Evolutionary conservation across 2,888 invertebrate species (phyloP).

Genomic region (Hedya salicella): DNA sequence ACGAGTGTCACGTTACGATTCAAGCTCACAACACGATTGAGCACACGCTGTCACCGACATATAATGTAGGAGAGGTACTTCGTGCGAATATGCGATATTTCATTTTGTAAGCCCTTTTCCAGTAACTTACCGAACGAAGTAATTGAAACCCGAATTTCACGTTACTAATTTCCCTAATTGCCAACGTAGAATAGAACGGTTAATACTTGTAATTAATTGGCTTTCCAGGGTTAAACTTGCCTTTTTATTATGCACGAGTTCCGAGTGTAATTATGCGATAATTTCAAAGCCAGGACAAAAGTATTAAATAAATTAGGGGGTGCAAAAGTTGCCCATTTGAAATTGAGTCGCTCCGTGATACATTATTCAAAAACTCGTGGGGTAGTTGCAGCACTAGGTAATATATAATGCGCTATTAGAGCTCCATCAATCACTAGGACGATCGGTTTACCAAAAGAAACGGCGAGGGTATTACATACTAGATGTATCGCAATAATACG

Average conservation of each 20-base stretch:
- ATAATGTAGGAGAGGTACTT: no score
- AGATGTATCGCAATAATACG: neutral
- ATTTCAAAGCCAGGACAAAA: conserved; percentile 3
- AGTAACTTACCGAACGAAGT: no score
- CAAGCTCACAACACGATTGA: no score
- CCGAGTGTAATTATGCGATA: neutral
- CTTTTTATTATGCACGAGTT: neutral
- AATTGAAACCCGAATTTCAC: neutral
- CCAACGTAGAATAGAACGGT: neutral
- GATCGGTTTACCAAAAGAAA: conserved; percentile 39
- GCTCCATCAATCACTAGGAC: conserved; percentile 63
- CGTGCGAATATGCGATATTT: no score
- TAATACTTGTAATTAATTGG: neutral
- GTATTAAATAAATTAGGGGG: conserved; percentile 11
- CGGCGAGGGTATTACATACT: neutral
- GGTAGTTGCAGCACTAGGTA: conserved; percentile 35
- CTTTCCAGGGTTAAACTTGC: neutral
- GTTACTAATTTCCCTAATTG: neutral
- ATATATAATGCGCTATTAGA: conserved; percentile 56
- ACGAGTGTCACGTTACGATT: no score
- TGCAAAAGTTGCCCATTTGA: conserved; percentile 11
- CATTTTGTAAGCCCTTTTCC: no score
- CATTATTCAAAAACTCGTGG: conserved; percentile 47
- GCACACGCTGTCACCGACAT: no score
- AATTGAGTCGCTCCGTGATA: conserved; percentile 30